Percentiles rank a stretch among this genome's conserved stretches.
phyloP scores from a whole-genome alignment of 2,113 vertebrate genomes.

The Mirza zaza region DNA sequence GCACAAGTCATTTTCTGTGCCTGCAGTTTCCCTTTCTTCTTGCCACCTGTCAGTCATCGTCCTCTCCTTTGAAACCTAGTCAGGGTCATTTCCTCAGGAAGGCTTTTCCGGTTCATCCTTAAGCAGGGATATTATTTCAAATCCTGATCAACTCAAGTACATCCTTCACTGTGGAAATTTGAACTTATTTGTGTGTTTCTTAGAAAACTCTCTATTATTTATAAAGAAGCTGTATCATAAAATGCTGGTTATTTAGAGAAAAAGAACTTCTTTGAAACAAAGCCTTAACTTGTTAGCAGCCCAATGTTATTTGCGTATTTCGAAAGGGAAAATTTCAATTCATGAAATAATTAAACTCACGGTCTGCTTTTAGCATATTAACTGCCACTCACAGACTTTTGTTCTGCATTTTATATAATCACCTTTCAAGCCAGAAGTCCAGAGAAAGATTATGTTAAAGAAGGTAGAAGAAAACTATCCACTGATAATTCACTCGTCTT shows the following conservation, averaged over 20 bases:
- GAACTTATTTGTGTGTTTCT: slow-evolving; percentile 16
- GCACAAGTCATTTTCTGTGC: not conserved
- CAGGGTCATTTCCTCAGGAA: slow-evolving; percentile 41
- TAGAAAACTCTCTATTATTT: not conserved
- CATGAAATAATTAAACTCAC: not conserved
- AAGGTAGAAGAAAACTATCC: not conserved
- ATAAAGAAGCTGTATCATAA: not conserved
- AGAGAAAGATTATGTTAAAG: not conserved
- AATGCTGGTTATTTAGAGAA: not conserved
- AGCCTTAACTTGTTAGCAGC: not conserved
- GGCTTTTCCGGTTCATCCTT: not conserved
- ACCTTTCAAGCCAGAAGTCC: slow-evolving; percentile 6
- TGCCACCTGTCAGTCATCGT: not conserved
- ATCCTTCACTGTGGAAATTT: not conserved
- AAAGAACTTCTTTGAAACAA: not conserved
- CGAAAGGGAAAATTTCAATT: not conserved
- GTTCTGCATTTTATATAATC: not conserved
- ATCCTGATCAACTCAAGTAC: not conserved
- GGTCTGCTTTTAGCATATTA: not conserved
- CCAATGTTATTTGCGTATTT: slow-evolving; percentile 1
- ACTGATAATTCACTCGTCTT: not conserved
- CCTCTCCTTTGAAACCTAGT: not conserved
- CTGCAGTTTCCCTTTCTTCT: not conserved
- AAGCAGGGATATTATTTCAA: slow-evolving; percentile 33
- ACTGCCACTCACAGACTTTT: not conserved